Conservation (phyloP, 2,888 invertebrate genomes). For the Fissipunctia ypsillon region DNA sequence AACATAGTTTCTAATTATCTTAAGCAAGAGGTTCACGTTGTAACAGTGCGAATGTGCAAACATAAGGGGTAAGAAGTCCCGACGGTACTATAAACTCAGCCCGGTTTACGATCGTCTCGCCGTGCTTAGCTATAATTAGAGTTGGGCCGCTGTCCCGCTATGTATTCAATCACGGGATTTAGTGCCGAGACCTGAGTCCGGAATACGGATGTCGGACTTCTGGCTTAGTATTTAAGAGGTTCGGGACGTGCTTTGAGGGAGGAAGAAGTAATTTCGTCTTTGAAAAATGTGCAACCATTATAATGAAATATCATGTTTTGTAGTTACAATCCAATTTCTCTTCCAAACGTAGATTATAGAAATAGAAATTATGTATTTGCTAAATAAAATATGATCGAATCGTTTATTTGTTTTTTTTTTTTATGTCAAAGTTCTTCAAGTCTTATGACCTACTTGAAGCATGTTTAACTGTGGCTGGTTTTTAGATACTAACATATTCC, state of each 20-base stretch:
- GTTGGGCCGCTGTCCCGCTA: conserved; percentile 61
- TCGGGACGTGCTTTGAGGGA: conserved; percentile 34
- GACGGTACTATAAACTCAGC: conserved; percentile 68
- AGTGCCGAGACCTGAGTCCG: conserved; percentile 44
- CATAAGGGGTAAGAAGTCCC: conserved; percentile 66
- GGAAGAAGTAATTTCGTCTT: conserved; percentile 10
- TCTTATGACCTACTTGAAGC: no score
- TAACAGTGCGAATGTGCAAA: conserved; percentile 60
- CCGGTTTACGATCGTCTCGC: conserved; percentile 69
- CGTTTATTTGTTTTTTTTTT: no score
- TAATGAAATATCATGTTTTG: not conserved
- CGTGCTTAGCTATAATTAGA: conserved; percentile 74
- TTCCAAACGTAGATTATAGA: not conserved
- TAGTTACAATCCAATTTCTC: not conserved
- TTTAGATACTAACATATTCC: not conserved
- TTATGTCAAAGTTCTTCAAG: no score
- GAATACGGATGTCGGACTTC: conserved; percentile 36
- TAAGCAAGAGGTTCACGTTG: conserved; percentile 49
- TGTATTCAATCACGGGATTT: conserved; percentile 72
- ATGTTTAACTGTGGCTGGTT: not conserved
- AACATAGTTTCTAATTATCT: conserved; percentile 59
- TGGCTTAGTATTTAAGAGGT: conserved; percentile 38
- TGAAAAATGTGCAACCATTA: conserved; percentile 10
- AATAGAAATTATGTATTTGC: no score
- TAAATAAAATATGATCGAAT: no score